A percentile compares a stretch with the other conserved stretches of the same genome.
phyloP scores from a whole-genome alignment of 1,140 invertebrate species.

The Drosophila sucinea region DNA sequence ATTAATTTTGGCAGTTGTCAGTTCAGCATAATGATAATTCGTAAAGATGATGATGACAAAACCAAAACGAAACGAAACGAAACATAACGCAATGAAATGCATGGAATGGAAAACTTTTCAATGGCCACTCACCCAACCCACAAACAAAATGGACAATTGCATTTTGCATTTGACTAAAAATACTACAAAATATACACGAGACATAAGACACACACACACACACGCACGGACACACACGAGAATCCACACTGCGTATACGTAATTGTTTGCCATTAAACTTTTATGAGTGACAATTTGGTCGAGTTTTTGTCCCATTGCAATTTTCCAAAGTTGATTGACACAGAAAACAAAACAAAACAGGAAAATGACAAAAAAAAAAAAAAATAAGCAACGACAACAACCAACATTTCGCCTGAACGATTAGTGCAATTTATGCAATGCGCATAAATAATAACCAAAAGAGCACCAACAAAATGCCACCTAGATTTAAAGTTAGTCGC shows the following conservation, averaged over 20 bases:
- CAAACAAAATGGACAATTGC: constrained; percentile 50
- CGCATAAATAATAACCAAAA: constrained; percentile 56
- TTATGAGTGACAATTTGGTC: constrained; percentile 77
- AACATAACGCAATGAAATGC: constrained; percentile 5
- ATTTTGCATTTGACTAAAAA: constrained; percentile 12
- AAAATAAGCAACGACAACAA: background rate
- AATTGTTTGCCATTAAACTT: constrained; percentile 67
- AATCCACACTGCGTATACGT: constrained; percentile 70
- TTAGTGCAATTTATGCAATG: constrained; percentile 28
- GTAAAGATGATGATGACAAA: background rate
- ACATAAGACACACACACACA: constrained; percentile 45
- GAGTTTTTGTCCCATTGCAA: constrained; percentile 39
- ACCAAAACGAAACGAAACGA: constrained; percentile 13
- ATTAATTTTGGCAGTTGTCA: constrained; percentile 78
- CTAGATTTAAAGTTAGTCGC: constrained; percentile 1
- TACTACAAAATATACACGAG: background rate
- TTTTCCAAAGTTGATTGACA: constrained; percentile 19
- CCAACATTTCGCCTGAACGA: constrained; percentile 2
- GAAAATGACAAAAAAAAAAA: background rate
- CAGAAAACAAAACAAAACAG: background rate
- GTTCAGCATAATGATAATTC: constrained; percentile 30
- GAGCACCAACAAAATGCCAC: constrained; percentile 9
- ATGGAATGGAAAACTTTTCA: constrained; percentile 52
- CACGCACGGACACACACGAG: constrained; percentile 3
- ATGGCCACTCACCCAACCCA: constrained; percentile 47